Evolutionary conservation across 2,888 invertebrate species (phyloP).

Genomic region (Rotaria magnacalcarata): DNA sequence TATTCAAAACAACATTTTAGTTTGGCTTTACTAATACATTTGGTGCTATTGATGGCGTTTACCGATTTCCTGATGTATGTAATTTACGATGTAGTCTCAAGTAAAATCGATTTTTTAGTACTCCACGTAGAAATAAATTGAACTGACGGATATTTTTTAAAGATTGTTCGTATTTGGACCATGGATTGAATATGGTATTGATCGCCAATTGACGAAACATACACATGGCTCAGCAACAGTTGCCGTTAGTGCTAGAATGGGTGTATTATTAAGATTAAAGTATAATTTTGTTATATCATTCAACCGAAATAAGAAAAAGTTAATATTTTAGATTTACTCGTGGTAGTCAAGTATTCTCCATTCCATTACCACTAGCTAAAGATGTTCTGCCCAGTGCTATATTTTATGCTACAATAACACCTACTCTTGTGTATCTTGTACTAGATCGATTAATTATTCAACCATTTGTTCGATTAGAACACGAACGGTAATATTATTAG

Average conservation of each 20-base stretch:
- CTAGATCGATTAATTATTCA: constrained; percentile 77
- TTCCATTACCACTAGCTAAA: constrained; percentile 84
- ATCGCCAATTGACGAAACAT: constrained; percentile 84
- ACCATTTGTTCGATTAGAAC: constrained; percentile 69
- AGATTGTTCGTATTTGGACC: constrained; percentile 65
- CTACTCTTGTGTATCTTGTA: constrained; percentile 67
- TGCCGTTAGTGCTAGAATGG: constrained; percentile 76
- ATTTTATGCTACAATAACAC: constrained; percentile 85
- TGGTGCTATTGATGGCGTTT: constrained; percentile 4
- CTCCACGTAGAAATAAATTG: too few relatives aligned
- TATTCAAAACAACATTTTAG: background rate
- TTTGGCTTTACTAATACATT: background rate
- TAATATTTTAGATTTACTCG: constrained; percentile 69
- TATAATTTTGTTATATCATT: background rate
- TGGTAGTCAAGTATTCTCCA: constrained; percentile 78
- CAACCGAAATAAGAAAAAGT: background rate
- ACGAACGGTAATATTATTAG: constrained; percentile 61
- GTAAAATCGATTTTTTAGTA: too few relatives aligned
- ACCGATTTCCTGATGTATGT: background rate
- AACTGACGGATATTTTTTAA: constrained; percentile 38
- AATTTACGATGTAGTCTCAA: constrained; percentile 14
- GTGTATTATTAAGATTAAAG: constrained; percentile 63
- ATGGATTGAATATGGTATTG: constrained; percentile 80
- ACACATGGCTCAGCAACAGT: constrained; percentile 80
- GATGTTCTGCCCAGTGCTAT: constrained; percentile 81